A percentile compares a stretch with the other conserved stretches of the same genome.
Evolutionary conservation across 1,140 invertebrate genomes (phyloP).

Genomic region (Babylonia areolata): DNA sequence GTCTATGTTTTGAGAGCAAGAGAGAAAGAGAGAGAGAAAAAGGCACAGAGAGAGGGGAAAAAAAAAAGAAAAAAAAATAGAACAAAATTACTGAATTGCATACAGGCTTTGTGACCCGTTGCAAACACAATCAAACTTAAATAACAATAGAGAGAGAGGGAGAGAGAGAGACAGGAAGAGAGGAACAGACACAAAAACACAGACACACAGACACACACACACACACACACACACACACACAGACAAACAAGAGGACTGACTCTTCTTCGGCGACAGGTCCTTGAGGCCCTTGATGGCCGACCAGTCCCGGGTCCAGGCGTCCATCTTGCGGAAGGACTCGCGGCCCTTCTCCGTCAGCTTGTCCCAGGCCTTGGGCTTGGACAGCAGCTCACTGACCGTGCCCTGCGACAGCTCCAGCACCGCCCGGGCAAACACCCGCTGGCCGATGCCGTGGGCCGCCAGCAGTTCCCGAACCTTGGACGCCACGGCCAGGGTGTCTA

Average conservation of each 20-base stretch:
- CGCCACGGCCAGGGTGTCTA: not conserved
- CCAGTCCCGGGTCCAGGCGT: slow-evolving; percentile 98
- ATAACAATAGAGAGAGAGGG: too few species aligned
- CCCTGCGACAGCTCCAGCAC: slow-evolving; percentile 97
- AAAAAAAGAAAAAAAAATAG: not conserved
- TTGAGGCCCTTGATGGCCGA: slow-evolving; percentile 97
- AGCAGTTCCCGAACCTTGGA: not conserved
- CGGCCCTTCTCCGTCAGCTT: slow-evolving; percentile 99
- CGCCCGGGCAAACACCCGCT: slow-evolving; percentile 98
- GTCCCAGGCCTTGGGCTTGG: slow-evolving; percentile 99
- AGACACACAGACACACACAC: not conserved
- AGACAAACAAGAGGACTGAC: slow-evolving; percentile 77
- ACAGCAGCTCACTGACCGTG: slow-evolving; percentile 97
- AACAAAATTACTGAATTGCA: too few species aligned
- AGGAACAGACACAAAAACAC: not conserved
- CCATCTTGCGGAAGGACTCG: slow-evolving; percentile 99
- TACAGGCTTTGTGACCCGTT: too few species aligned
- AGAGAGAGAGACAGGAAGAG: not conserved
- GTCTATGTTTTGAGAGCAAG: too few species aligned
- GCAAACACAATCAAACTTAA: not conserved
- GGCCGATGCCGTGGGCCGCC: slow-evolving; percentile 77
- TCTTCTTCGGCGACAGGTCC: slow-evolving; percentile 98
- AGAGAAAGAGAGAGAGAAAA: too few species aligned
- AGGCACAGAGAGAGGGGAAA: not conserved
- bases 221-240: too few species aligned